Evolutionary conservation across 2,888 invertebrate species (phyloP), one percentile per base, ranked within the genome.

Genomic region (Muschampia plurimacula): DNA sequence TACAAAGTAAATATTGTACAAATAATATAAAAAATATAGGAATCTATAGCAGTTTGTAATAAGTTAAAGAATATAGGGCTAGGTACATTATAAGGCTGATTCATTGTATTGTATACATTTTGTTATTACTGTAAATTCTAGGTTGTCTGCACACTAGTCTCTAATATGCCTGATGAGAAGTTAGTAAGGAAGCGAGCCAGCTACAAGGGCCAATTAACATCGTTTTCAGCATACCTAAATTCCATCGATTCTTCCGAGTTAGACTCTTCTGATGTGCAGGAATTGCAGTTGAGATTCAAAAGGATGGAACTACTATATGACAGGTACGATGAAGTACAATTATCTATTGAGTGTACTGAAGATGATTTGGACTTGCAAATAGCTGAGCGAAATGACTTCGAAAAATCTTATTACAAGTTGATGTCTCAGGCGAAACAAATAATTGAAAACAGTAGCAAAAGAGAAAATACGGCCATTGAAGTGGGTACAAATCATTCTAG

Each of bases 331-430:
- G 55, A 55, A 15, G 15, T 55, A 4, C 55, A 55, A 12, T 55
- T 55, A 55, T 55, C 55, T 55, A 55, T 55, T 55, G 55, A 55
- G 15, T 55, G 55, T 55, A n/a, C 6, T n/a, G 55, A 8, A 15
- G 55, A 55, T 15, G 55, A 55, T 55, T 7, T 55, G 55, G 55
- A 55, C 15, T 22, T n/a, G 7, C 55, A 55, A 12, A 15, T 55
- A 44, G 44, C 3, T 44, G 44, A 44, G 12, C 44, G 44, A 1
- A 44, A 44, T 12, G 12, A 44, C 44, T 44, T 44, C 12, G 44
- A 44, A 12, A 44, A 44, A 12, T 44, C 9, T 10, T 44, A 44
- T 44, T 44, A 44, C 9, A 12, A 9, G 44, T 9, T 44, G 12
- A 44, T 12, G 12, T 44, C 10, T 44, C 44, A 44, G 12, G 44